These are phyloP conservation scores for Sturnus vulgaris DNA, from an alignment of 2,113 vertebrate species.

Conservation along the genomic window DNA sequence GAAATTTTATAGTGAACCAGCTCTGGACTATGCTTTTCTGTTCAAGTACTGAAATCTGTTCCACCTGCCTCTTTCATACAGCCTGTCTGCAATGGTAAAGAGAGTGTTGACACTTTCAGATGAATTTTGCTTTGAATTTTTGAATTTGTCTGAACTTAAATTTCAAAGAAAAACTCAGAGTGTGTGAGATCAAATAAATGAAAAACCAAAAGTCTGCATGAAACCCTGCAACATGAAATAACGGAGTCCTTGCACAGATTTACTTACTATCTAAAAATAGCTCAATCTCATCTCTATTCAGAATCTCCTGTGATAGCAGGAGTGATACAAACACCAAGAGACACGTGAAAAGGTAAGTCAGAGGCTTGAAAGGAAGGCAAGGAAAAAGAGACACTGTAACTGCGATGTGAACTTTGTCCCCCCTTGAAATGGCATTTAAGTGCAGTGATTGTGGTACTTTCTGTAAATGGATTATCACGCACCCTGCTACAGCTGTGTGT, in stretches of 20 bases:
- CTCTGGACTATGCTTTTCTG: neutral
- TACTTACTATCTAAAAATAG: slow-evolving; percentile 28
- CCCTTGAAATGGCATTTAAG: neutral
- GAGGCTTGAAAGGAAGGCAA: neutral
- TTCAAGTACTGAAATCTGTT: neutral
- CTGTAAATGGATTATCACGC: neutral
- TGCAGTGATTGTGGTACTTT: neutral
- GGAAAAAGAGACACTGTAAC: neutral
- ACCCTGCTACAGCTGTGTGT: neutral
- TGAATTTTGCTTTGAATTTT: slow-evolving; percentile 24
- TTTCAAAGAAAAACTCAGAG: slow-evolving; percentile 9
- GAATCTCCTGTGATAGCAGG: neutral
- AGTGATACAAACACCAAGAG: neutral
- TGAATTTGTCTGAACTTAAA: neutral
- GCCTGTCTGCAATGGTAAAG: neutral
- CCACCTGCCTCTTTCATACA: neutral
- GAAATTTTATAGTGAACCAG: neutral
- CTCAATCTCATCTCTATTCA: slow-evolving; percentile 15
- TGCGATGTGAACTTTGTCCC: neutral
- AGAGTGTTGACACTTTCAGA: neutral
- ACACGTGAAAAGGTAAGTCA: neutral
- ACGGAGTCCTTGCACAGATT: neutral
- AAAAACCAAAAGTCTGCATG: neutral
- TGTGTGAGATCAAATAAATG: neutral
- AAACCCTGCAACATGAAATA: neutral